A percentile compares a stretch with the other conserved stretches of the same genome.
Conservation (phyloP, 2,797 vertebrate genomes). For the Lagodon rhomboides region DNA sequence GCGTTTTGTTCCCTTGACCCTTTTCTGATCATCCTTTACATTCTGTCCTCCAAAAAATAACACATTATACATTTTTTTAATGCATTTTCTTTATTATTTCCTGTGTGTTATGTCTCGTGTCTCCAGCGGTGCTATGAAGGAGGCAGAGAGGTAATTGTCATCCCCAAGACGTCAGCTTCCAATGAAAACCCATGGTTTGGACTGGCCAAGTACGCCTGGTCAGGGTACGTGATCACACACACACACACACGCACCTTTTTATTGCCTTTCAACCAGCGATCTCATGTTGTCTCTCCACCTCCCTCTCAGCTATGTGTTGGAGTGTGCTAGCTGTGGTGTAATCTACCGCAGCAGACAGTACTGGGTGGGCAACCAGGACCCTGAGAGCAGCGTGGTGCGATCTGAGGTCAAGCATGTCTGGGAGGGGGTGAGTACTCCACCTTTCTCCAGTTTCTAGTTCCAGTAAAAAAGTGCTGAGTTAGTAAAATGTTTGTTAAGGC, state of each 20-base stretch:
- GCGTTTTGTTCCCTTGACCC: not conserved
- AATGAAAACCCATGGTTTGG: slow-evolving; percentile 88
- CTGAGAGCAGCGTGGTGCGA: slow-evolving; percentile 86
- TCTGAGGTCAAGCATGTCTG: slow-evolving; percentile 89
- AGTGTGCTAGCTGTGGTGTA: slow-evolving; percentile 88
- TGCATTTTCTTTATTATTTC: not conserved
- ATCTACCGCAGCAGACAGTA: slow-evolving; percentile 91
- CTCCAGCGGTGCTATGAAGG: slow-evolving; percentile 88
- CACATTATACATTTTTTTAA: not conserved
- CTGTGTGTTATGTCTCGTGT: slow-evolving; percentile 5
- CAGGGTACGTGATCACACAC: slow-evolving; percentile 81
- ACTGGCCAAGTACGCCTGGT: slow-evolving; percentile 90
- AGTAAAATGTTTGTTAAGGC: not conserved
- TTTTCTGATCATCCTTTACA: not conserved
- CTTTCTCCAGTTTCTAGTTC: not conserved
- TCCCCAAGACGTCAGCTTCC: slow-evolving; percentile 89
- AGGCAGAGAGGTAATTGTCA: slow-evolving; percentile 87
- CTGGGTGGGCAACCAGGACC: slow-evolving; percentile 90
- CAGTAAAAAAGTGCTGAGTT: not conserved
- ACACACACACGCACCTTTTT: slow-evolving; percentile 10
- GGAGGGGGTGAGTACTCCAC: slow-evolving; percentile 82
- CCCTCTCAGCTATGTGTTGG: slow-evolving; percentile 85
- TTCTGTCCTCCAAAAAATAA: not conserved
- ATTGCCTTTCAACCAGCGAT: not conserved
- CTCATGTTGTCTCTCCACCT: not conserved